These are phyloP conservation scores for Caenorhabditis angaria DNA, from an alignment of 2,888 invertebrate genomes.

Conservation along the genomic window DNA sequence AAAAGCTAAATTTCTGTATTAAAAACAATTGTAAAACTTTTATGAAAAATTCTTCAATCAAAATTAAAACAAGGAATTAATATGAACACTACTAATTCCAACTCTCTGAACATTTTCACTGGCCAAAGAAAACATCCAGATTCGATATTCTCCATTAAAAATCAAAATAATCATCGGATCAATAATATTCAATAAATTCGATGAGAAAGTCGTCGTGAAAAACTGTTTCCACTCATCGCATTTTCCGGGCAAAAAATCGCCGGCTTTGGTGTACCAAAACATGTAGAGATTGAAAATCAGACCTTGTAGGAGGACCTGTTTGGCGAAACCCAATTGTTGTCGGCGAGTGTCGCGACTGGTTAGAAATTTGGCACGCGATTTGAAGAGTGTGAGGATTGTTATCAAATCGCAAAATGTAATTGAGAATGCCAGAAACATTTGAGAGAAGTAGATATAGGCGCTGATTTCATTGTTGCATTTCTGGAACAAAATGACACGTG, in stretches of 20 bases:
- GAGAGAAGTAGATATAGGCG: neutral
- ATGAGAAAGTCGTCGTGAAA: slow-evolving; percentile 21
- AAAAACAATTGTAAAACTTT: too few species aligned
- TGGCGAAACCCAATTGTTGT: slow-evolving; percentile 16
- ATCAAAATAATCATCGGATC: slow-evolving; percentile 21
- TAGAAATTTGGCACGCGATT: slow-evolving; percentile 6
- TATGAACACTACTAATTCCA: too few species aligned
- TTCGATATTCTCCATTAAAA: too few species aligned
- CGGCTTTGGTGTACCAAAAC: slow-evolving; percentile 22
- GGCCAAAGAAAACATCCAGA: too few species aligned
- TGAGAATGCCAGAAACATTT: neutral
- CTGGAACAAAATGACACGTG: neutral
- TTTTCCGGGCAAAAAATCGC: slow-evolving; percentile 11
- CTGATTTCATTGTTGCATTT: neutral
- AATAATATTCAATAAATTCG: slow-evolving; percentile 24
- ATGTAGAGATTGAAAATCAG: slow-evolving; percentile 17
- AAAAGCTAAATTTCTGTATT: too few species aligned
- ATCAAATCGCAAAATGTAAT: slow-evolving; percentile 11
- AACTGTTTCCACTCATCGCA: slow-evolving; percentile 21
- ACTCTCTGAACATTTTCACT: too few species aligned
- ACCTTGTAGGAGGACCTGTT: slow-evolving; percentile 28
- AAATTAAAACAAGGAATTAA: too few species aligned
- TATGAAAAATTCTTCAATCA: too few species aligned
- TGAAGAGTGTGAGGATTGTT: slow-evolving; percentile 12
- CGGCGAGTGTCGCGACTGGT: slow-evolving; percentile 1